Percentiles rank a stretch among this genome's conserved stretches.
phyloP scores from a whole-genome alignment of 2,797 vertebrate species.

The Yasuhikotakia modesta region DNA sequence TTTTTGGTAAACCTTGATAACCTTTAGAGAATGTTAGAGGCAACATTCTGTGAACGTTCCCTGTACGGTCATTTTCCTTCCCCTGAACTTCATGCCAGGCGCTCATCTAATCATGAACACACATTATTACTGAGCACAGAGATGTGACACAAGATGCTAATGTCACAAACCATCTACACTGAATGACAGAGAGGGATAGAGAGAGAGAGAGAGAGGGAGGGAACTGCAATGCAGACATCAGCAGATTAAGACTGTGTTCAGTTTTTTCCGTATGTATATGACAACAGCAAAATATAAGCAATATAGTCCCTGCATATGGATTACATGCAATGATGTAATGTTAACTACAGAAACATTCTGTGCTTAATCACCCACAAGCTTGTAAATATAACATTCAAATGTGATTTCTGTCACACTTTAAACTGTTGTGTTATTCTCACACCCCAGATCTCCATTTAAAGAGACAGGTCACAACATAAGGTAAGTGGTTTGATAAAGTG shows the following conservation, averaged over 20 bases:
- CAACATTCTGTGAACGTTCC: too few species aligned
- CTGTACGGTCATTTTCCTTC: background rate
- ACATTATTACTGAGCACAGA: background rate
- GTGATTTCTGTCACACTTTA: too few species aligned
- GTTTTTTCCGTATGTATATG: background rate
- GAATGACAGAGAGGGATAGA: slow-evolving; percentile 4
- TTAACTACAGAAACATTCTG: background rate
- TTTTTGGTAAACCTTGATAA: too few species aligned
- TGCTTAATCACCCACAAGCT: background rate
- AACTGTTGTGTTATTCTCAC: too few species aligned
- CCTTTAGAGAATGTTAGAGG: too few species aligned
- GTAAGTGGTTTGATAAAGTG: too few species aligned
- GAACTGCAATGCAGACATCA: slow-evolving; percentile 54
- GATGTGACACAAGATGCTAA: background rate
- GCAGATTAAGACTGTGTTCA: slow-evolving; percentile 23
- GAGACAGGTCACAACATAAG: too few species aligned
- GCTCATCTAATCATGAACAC: background rate
- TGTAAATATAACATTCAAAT: too few species aligned
- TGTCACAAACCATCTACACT: slow-evolving; percentile 19
- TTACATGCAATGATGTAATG: too few species aligned
- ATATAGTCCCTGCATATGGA: too few species aligned
- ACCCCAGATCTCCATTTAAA: too few species aligned
- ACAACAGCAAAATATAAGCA: background rate
- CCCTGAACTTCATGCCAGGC: background rate
- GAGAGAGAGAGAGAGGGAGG: slow-evolving; percentile 10